These are phyloP conservation scores for Ptilorrhoa leucosticta DNA, from an alignment of 2,113 vertebrate species.

Conservation along the genomic window DNA sequence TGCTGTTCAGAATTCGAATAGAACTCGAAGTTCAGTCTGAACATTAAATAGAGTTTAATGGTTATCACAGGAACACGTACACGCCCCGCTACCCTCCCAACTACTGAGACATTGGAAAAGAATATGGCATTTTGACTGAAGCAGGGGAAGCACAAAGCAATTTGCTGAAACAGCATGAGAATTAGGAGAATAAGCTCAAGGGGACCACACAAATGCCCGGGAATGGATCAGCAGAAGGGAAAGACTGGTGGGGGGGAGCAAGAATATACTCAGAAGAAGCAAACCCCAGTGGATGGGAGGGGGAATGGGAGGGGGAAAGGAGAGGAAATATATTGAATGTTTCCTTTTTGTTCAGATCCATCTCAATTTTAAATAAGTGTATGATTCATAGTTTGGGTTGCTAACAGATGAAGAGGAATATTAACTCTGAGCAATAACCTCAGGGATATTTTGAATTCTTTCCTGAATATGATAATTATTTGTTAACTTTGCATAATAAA, in stretches of 20 bases:
- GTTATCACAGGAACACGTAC: conserved; percentile 37
- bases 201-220: conserved; percentile 64
- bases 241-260: conserved; percentile 62
- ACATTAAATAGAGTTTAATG: not conserved
- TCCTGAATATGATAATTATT: conserved; percentile 34
- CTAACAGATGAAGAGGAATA: conserved; percentile 29
- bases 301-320: not conserved
- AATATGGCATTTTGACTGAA: conserved; percentile 47
- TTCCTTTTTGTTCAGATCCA: conserved; percentile 56
- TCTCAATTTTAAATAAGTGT: not conserved
- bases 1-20: not conserved
- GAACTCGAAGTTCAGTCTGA: not conserved
- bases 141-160: conserved; percentile 65
- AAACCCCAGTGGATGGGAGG: conserved; percentile 60
- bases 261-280: conserved; percentile 68
- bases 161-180: conserved; percentile 66
- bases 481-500: conserved; percentile 44
- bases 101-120: conserved; percentile 35
- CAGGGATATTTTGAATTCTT: conserved; percentile 20
- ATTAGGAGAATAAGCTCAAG: conserved; percentile 70
- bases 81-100: not conserved
- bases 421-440: conserved; percentile 39
- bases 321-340: conserved; percentile 58
- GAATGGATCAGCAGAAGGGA: conserved; percentile 70
- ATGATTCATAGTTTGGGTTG: conserved; percentile 46